phyloP scores from a whole-genome alignment of 2,797 vertebrate genomes.

The Mallotus villosus region DNA sequence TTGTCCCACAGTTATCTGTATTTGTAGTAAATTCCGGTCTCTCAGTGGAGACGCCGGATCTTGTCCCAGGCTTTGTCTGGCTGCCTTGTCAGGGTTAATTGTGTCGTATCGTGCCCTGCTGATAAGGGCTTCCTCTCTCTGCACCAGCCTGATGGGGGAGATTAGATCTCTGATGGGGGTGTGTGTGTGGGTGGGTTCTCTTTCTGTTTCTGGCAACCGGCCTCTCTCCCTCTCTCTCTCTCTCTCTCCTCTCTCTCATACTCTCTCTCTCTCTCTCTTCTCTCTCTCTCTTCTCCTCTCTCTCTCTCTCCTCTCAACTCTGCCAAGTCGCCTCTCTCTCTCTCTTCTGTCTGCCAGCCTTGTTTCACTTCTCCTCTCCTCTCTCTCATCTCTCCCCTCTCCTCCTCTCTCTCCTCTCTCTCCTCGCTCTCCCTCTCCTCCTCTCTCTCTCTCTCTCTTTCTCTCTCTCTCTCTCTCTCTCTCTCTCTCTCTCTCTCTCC shows the following conservation, averaged over 20 bases:
- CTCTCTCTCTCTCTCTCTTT: not conserved
- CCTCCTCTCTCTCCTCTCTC: too few relatives aligned
- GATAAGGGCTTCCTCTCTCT: slow-evolving; percentile 34
- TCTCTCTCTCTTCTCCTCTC: too few relatives aligned
- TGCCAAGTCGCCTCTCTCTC: not conserved
- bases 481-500: not conserved
- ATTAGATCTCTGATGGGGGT: slow-evolving; percentile 25
- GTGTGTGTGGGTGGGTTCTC: too few relatives aligned
- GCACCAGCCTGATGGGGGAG: slow-evolving; percentile 11
- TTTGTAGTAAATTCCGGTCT: too few relatives aligned
- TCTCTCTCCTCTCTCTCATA: not conserved
- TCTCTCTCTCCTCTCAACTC: not conserved
- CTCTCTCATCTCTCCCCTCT: too few relatives aligned
- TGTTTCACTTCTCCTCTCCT: too few relatives aligned
- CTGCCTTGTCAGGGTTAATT: slow-evolving; percentile 20
- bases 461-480: too few relatives aligned
- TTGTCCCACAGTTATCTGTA: too few relatives aligned
- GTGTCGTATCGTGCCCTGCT: slow-evolving; percentile 25
- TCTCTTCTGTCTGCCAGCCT: not conserved
- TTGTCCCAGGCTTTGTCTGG: slow-evolving; percentile 12
- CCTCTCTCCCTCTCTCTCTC: not conserved
- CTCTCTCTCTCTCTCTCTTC: not conserved
- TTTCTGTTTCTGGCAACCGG: too few relatives aligned
- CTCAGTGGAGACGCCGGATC: too few relatives aligned
- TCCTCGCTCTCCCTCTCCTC: not conserved